Base-by-base conservation (phyloP, 2,888 invertebrate genomes). In the Globia sparganii region DNA sequence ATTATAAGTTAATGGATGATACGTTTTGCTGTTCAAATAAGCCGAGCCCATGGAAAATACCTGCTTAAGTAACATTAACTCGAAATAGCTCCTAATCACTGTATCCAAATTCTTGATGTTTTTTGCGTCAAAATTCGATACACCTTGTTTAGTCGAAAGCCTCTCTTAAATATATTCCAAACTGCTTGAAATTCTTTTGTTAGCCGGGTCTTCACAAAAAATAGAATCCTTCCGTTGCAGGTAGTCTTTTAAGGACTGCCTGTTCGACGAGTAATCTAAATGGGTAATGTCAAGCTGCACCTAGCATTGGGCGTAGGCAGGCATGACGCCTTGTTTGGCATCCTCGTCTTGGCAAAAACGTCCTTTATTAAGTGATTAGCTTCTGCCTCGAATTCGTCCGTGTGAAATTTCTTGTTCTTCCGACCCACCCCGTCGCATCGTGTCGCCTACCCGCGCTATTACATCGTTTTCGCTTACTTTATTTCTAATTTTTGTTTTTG, bases 271-370 rank as follows among this genome's bases (percentile, higher is more conserved):
- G 73, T 84, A 64, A 46, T 61, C 81, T 43, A 75, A 82, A 84
- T 69, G 72, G 77, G 82, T 82, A 86, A 86, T 88, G 77, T 85
- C 77, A 81, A 53, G 72, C 78, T 78, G 78, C 72, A 79, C 67
- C 77, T 75, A 75, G 77, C 77, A 28, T 61, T 31, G n/a, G 46
- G 77, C 77, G 84, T 87, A 86, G 86, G 87, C 72, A 75, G 83
- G 61, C 69, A 66, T 81, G 69, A 21, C 28, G 37, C 88, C 80
- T 62, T 87, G 73, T 87, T 84, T 77, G 81, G 86, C 34, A 64
- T 53, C 67, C 62, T 74, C 34, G 66, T 62, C 72, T 77, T 76
- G 28, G 43, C 77, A 49, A 59, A 75, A 80, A 75, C 72, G 58
- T 72, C 66, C 68, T 79, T 77, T 74, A 78, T 73, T 53, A n/a